Evolutionary conservation across 2,888 invertebrate genomes (phyloP), one percentile per base, ranked within the genome.

Genomic region (Drosophila stalkeri): DNA sequence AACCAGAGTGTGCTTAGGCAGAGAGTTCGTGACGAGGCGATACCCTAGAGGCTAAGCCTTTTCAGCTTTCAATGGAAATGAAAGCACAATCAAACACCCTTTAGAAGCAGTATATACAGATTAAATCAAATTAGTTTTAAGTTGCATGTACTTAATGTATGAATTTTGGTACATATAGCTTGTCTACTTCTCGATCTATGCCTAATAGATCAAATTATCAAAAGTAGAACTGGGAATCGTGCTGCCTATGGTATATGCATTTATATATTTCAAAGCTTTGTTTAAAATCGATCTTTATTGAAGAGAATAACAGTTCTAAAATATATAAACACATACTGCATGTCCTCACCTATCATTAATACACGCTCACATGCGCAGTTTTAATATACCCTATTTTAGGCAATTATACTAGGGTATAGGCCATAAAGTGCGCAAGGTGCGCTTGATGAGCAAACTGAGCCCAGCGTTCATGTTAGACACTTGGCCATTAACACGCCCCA

Each of bases 401-500:
- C 44, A 20, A 57, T 35, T 16, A 1, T 7, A 0, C 20, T 16
- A 31, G 57, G 57, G 57, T 35, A 57, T 44, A 8, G 20, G 57
- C 16, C 57, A 44, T 44, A 41, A 47, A 47, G 39, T 27, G 69
- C 52, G 52, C 64, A 47, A 59, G 59, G 47, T 60, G 47, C 60
- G 60, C 60, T 49, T 39, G 18, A 47, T 67, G 55, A 67, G n/a
- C 66, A 18, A 31, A 55, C 39, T 47, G 55, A 23, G 66, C 66
- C 66, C 66, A 57, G 44, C 57, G 44, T n/a, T 55, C 44, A 56
- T 47, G 54, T 55, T 66, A 46, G 64, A 51, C 51, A 57, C 35
- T 64, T 64, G 57, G 66, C 71, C 63, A 79, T 75, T 72, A 75
- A 43, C 67, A 75, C 72, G 79, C 68, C 65, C 75, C 71, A 55